Percentiles rank a stretch among this genome's conserved stretches.
Conservation (phyloP, 2,797 vertebrate species). For the Lagorchestes hirsutus region DNA sequence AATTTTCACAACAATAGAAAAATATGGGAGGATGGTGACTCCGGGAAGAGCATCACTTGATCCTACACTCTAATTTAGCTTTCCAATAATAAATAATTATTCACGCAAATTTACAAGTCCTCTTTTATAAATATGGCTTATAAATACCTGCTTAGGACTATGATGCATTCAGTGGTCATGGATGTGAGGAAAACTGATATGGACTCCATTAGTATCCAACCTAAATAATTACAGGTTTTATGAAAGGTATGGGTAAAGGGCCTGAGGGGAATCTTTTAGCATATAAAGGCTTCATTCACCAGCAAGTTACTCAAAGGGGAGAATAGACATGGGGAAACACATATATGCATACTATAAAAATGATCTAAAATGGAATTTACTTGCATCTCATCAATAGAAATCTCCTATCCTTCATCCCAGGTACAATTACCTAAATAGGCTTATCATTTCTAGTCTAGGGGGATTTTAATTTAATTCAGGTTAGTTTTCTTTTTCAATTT, state of each 20-base stretch:
- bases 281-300: neutral
- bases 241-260: neutral
- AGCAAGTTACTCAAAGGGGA: neutral
- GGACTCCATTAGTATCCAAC: neutral
- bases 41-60: neutral
- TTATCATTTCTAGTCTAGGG: neutral
- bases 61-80: neutral
- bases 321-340: neutral
- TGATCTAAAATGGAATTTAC: neutral
- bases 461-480: neutral
- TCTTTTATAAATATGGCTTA: neutral
- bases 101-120: neutral
- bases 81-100: neutral
- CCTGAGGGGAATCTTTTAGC: neutral
- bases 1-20: neutral
- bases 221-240: neutral
- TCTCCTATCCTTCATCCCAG: neutral
- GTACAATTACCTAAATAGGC: neutral
- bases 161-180: neutral
- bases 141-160: neutral
- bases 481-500: neutral
- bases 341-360: neutral
- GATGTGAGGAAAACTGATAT: neutral
- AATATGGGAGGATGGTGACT: neutral
- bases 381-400: neutral